phyloP scores from a whole-genome alignment of 2,113 vertebrate species.

The Podiceps cristatus region DNA sequence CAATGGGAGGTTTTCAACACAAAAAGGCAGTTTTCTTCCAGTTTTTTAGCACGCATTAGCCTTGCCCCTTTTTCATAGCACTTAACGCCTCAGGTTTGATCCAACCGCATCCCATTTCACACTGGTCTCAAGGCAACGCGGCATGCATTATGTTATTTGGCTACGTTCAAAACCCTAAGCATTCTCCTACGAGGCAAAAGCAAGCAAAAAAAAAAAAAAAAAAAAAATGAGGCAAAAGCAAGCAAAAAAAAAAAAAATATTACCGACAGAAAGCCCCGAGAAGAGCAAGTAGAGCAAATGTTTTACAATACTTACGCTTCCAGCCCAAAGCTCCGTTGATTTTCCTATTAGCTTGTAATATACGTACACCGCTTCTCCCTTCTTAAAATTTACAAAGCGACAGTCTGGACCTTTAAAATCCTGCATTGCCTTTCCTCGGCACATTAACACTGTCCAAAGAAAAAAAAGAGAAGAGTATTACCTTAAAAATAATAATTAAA shows the following conservation, averaged over 20 bases:
- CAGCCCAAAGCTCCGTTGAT: conserved; percentile 90
- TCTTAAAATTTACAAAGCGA: conserved; percentile 92
- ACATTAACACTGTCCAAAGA: conserved; percentile 86
- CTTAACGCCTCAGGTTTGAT: background rate
- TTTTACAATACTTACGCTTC: conserved; percentile 87
- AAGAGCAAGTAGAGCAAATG: background rate
- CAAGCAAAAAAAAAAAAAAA: background rate
- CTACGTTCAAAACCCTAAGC: background rate
- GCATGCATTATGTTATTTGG: background rate
- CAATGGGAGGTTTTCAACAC: background rate
- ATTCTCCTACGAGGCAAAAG: background rate
- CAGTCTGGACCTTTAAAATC: conserved; percentile 94
- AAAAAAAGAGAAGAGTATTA: background rate
- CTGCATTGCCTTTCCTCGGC: conserved; percentile 85
- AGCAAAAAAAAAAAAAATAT: background rate
- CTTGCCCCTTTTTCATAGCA: background rate
- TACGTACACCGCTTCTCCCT: conserved; percentile 89
- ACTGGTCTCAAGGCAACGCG: background rate
- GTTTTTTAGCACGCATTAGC: background rate
- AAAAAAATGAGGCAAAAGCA: background rate
- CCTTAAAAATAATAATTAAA: background rate
- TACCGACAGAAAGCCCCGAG: background rate
- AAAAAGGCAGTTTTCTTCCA: background rate
- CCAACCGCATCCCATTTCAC: background rate
- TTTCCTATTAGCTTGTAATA: conserved; percentile 92